Conservation (phyloP, 1,140 invertebrate genomes). For the Lasaia peninsularis region DNA sequence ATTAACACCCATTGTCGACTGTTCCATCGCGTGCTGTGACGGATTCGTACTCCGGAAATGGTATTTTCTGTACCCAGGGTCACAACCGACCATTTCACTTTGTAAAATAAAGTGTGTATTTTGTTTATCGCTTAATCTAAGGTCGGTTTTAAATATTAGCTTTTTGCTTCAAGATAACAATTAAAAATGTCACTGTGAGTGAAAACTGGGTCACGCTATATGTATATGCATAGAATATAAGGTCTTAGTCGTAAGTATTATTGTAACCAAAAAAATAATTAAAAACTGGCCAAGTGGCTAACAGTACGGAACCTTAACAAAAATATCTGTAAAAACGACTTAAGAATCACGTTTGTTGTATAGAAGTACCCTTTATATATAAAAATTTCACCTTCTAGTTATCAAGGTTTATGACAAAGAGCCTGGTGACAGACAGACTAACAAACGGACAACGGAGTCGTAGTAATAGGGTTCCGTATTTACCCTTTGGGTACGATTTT, state of each 20-base stretch:
- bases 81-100: slow-evolving; percentile 22
- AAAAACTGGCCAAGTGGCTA: too few relatives aligned
- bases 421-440: too few relatives aligned
- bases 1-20: slow-evolving; percentile 46
- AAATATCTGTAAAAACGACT: too few relatives aligned
- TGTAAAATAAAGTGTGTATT: slow-evolving; percentile 24
- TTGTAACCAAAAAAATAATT: too few relatives aligned
- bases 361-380: too few relatives aligned
- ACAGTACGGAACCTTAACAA: too few relatives aligned
- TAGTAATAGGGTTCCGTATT: too few relatives aligned
- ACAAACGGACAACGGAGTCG: too few relatives aligned
- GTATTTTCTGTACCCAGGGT: slow-evolving; percentile 41
- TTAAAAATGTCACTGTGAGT: slow-evolving; percentile 1
- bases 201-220: not conserved
- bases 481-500: too few relatives aligned
- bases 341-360: too few relatives aligned
- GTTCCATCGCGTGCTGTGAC: slow-evolving; percentile 38
- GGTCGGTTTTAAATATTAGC: slow-evolving; percentile 20
- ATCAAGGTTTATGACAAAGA: too few relatives aligned
- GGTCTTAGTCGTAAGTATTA: not conserved
- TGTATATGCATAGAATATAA: not conserved
- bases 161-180: slow-evolving; percentile 13
- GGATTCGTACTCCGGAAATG: slow-evolving; percentile 44
- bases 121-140: slow-evolving; percentile 13
- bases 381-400: too few relatives aligned